These are phyloP conservation scores for Tauraco erythrolophus DNA, from an alignment of 2,113 vertebrate species.

Conservation along the genomic window DNA sequence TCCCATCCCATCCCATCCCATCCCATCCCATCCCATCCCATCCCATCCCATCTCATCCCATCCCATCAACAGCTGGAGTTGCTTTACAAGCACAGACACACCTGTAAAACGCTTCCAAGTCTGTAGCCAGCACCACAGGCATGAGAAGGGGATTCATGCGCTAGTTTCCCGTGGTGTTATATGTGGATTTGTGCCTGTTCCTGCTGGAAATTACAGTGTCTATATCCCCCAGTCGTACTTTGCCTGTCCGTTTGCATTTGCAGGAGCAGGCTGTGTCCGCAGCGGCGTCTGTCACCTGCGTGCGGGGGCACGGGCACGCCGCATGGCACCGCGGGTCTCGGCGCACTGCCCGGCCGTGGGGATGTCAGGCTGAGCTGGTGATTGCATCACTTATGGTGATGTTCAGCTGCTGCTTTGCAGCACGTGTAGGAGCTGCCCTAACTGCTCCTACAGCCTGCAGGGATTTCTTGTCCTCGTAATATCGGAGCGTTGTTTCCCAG, in stretches of 20 bases:
- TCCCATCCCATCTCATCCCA: background rate
- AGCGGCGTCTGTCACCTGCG: background rate
- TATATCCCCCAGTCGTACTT: rapidly evolving
- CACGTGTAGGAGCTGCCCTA: background rate
- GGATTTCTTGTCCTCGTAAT: background rate
- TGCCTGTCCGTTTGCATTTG: rapidly evolving
- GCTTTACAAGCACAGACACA: background rate
- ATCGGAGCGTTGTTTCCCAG: background rate
- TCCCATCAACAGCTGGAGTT: rapidly evolving
- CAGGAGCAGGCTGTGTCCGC: rapidly evolving
- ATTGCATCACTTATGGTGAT: background rate
- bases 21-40: background rate
- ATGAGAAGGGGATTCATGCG: rapidly evolving
- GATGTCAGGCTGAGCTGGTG: rapidly evolving
- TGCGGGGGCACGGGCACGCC: background rate
- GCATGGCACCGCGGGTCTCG: background rate
- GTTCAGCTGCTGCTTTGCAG: background rate
- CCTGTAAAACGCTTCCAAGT: rapidly evolving
- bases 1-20: rapidly evolving
- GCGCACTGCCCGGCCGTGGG: background rate
- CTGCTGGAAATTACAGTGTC: background rate
- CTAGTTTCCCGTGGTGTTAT: background rate
- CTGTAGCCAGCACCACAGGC: background rate
- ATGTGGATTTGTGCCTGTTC: background rate
- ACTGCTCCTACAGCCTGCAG: background rate